phyloP scores from a whole-genome alignment of 2,113 vertebrate species.

The Xenopus laevis region DNA sequence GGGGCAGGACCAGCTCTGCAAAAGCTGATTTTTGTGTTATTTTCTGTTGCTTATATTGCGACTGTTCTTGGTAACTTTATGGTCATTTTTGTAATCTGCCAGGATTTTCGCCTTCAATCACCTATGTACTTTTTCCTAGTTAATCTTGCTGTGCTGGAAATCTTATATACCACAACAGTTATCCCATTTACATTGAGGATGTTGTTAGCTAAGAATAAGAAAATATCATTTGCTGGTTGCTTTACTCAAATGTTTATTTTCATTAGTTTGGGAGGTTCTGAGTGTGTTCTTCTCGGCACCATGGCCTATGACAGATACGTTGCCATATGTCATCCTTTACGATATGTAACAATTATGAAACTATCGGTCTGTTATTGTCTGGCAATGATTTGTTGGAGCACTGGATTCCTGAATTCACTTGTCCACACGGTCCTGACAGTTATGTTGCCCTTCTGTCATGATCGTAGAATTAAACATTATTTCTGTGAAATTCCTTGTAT shows the following conservation, averaged over 20 bases:
- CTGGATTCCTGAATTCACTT: constrained; percentile 23
- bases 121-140: constrained; percentile 30
- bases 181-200: constrained; percentile 15
- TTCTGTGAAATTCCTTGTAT: constrained; percentile 31
- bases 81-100: constrained; percentile 1
- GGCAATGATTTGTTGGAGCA: constrained; percentile 3
- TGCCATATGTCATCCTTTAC: constrained; percentile 29
- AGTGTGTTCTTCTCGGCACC: constrained; percentile 21
- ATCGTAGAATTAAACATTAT: constrained; percentile 18
- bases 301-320: constrained; percentile 39
- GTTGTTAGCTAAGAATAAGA: constrained; percentile 1
- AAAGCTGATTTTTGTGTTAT: not conserved
- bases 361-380: not conserved
- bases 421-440: constrained; percentile 14
- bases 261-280: constrained; percentile 24
- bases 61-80: constrained; percentile 4
- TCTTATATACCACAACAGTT: constrained; percentile 20
- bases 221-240: constrained; percentile 28
- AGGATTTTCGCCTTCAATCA: constrained; percentile 4
- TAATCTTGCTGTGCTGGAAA: constrained; percentile 26
- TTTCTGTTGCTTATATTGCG: not conserved
- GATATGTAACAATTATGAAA: constrained; percentile 13
- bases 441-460: constrained; percentile 13
- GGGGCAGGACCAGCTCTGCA: not conserved
- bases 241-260: constrained; percentile 34